These are phyloP conservation scores for Drosophila biarmipes DNA, from an alignment of 1,140 invertebrate species.

Conservation along the genomic window DNA sequence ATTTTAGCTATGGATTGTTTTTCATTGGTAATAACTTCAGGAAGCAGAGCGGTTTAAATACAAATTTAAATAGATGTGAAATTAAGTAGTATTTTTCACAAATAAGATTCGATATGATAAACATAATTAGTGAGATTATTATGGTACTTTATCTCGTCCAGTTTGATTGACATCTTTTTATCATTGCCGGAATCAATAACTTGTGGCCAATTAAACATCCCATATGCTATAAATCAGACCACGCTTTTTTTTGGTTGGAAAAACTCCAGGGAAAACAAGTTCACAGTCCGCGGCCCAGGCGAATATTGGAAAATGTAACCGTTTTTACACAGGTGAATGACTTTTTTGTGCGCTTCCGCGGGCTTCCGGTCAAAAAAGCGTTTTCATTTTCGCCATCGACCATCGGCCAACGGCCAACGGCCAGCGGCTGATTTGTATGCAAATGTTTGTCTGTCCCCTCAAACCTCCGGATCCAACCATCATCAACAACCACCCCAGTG, in stretches of 20 bases:
- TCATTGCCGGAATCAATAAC: slow-evolving; percentile 14
- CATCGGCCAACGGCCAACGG: slow-evolving; percentile 46
- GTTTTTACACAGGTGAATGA: slow-evolving; percentile 82
- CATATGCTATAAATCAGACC: slow-evolving; percentile 24
- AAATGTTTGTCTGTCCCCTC: slow-evolving; percentile 53
- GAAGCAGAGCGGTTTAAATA: no score
- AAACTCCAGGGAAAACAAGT: slow-evolving; percentile 37
- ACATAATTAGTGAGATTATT: not conserved
- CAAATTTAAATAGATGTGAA: no score
- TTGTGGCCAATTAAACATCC: slow-evolving; percentile 8
- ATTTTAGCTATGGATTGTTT: not conserved
- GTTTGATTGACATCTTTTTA: not conserved
- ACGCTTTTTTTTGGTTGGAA: slow-evolving; percentile 17
- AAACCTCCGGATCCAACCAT: slow-evolving; percentile 5
- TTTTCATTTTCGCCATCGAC: slow-evolving; percentile 75
- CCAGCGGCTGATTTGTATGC: slow-evolving; percentile 54
- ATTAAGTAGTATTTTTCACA: no score
- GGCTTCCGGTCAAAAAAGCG: slow-evolving; percentile 79
- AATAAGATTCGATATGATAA: no score
- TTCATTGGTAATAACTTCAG: not conserved
- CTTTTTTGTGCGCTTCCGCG: slow-evolving; percentile 78
- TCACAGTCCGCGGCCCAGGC: slow-evolving; percentile 20
- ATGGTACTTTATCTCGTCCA: slow-evolving; percentile 1
- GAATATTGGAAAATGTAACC: slow-evolving; percentile 59
- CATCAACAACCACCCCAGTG: slow-evolving; percentile 6